Base-by-base conservation (phyloP, 2,888 invertebrate genomes). In the Esperia sulphurella region DNA sequence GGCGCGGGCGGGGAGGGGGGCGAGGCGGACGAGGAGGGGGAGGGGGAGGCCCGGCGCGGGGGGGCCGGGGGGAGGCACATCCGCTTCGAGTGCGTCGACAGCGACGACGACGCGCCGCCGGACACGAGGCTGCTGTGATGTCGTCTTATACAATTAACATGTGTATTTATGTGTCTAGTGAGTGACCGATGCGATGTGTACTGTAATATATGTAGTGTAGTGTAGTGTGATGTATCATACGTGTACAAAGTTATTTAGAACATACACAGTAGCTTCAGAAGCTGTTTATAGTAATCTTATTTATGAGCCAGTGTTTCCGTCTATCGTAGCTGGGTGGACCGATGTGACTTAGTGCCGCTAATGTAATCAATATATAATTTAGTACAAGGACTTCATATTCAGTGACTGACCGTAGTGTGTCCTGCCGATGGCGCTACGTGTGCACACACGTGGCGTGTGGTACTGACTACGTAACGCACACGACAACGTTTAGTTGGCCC, bases 31-130 rank as follows among this genome's bases (percentile, higher is more conserved):
- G 53, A 49, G 46, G 55, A 39, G 46, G 40, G 52, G 54, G 39
- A 48, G 55, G 35, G 13, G 44, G 54, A 49, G 46, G 58, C 62
- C 39, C 63, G 65, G 33, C 63, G 61, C 55, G 55, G 54, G 9
- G n/a, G 53, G 40, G 44, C 48, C 39, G 62, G 59, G 52, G 58
- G 60, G 45, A 73, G 84, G 5, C 83, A 75, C 75, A 86, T 87
- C 61, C 84, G 85, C 68, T 87, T 87, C 80, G 79, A 86, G 67
- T 75, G 78, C 70, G 78, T 46, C 55, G 82, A 83, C 72, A 83
- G 80, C 71, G 87, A 85, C 71, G 87, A 86, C 51, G 86, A 86
- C 58, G 76, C 82, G 61, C 75, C 82, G 59, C 73, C 83, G 21
- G 64, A 76, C 65, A n/a, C 39, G 39, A 14, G 13, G 50, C 74